Evolutionary conservation across 2,113 vertebrate genomes (phyloP), one percentile per base, ranked within the genome.

Genomic region (Falcunculus frontatus): DNA sequence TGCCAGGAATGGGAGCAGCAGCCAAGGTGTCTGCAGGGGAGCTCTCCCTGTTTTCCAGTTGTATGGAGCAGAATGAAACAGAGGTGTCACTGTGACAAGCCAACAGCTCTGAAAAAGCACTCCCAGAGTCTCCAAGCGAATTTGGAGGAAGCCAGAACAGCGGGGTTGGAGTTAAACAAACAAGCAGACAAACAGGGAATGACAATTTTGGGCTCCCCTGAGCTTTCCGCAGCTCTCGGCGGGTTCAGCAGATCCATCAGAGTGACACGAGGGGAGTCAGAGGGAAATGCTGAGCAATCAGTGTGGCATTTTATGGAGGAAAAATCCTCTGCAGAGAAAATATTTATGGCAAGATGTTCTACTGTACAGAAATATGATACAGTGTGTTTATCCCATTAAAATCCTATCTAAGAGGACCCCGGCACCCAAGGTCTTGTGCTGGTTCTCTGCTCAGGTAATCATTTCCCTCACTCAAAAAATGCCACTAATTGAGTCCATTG

Each of bases 141-240:
- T 86, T 29, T 72, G 69, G 73, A 50, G 60, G 77, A 19, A 94
- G 90, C 37, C 84, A 75, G 87, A 84, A 25, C 42, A 0, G 16
- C 3, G 1, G 55, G 89, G 23, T 4, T 53, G 84, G 44, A 70
- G 77, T 78, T 20, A 81, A 89, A 95, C 89, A 70, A 95, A 89
- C 60, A 78, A 42, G 73, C 35, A 91, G 87, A 50, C 64, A 77
- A 87, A 91, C 50, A 32, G 30, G 26, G 52, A 81, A 30, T 18
- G 87, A 78, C 77, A 82, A 82, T 64, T 68, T 4, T 56, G 52
- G 16, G 41, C 35, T 82, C 86, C 88, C 89, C 27, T 22, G 63
- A 93, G 94, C 69, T 32, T 74, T 47, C 77, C 0, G 0, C 73
- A 33, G 82, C 77, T 35, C 13, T 53, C 10, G 0, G 76, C 0